Evolutionary conservation across 2,113 vertebrate species (phyloP), one percentile per base, ranked within the genome.

Genomic region (Piaya cayana): DNA sequence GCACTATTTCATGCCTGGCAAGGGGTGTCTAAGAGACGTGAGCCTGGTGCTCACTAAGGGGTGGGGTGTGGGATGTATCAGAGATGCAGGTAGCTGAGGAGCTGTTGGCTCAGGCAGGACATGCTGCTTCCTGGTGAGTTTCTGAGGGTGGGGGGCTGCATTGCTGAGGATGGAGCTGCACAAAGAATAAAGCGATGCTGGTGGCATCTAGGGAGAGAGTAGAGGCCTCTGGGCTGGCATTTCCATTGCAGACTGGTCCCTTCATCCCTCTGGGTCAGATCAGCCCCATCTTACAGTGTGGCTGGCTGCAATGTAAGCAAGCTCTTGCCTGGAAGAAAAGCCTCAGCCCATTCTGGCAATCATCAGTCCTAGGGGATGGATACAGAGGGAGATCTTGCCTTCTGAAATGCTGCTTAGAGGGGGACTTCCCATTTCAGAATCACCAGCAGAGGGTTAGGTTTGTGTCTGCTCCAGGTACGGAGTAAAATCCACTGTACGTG

Each of bases 211-310:
- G 12, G 47, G 49, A 26, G 16, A 64, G 77, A 76, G 45, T 12
- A 80, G 23, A 12, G 27, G 29, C 25, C 10, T 49, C 36, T 71
- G 18, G 36, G 36, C 29, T 90, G 50, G 9, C 7, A 2, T 75
- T 91, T 79, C 30, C n/a, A 3, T 30, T 30, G 23, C 82, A 84
- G 56, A 32, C n/a, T 34, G 9, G 8, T 42, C 58, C 27, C n/a
- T 36, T 34, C 13, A 30, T 49, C 30, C 9, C 50, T 42, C 30
- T 85, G 55, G 25, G 47, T 81, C 60, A 45, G 30, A 59, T 49
- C 53, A 67, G 64, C 42, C 82, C 22, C 19, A 9, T 43, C 7
- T 72, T 3, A 0, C 4, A 11, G 56, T 2, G 0, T 3, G 16
- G 63, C 30, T 1, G 5, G 63, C 79, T 77, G 72, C 45, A 43